Evolutionary conservation across 2,888 invertebrate species (phyloP).

Genomic region (Nephrotoma appendiculata): DNA sequence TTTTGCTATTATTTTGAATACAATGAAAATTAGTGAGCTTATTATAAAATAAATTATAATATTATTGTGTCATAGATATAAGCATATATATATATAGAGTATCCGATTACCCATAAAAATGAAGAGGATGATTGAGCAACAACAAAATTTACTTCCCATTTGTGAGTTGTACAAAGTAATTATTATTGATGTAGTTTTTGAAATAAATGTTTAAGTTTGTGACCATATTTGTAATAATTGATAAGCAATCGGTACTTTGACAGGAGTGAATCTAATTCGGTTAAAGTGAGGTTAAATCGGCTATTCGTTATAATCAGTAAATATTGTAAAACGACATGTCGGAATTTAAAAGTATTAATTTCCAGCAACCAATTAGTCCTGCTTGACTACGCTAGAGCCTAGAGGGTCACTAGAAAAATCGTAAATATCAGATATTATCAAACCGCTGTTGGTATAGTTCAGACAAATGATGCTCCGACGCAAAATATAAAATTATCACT

Average conservation of each 20-base stretch:
- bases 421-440: no score
- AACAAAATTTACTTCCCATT: conserved; percentile 1
- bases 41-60: not conserved
- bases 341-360: no score
- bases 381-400: no score
- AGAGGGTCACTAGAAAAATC: no score
- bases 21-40: not conserved
- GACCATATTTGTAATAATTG: not conserved
- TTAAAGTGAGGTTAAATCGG: no score
- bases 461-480: no score
- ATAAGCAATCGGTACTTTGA: not conserved
- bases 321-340: no score
- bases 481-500: no score
- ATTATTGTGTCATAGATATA: not conserved
- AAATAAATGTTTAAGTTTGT: not conserved
- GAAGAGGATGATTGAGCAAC: conserved; percentile 3
- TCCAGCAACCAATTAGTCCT: no score
- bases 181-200: not conserved
- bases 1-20: not conserved
- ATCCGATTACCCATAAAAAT: not conserved
- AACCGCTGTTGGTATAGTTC: no score
- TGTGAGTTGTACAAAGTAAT: not conserved
- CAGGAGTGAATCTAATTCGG: no score
- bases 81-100: not conserved
- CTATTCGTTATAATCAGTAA: no score